Base-by-base conservation (phyloP, 2,797 vertebrate genomes). In the Arnoldichthys spilopterus region DNA sequence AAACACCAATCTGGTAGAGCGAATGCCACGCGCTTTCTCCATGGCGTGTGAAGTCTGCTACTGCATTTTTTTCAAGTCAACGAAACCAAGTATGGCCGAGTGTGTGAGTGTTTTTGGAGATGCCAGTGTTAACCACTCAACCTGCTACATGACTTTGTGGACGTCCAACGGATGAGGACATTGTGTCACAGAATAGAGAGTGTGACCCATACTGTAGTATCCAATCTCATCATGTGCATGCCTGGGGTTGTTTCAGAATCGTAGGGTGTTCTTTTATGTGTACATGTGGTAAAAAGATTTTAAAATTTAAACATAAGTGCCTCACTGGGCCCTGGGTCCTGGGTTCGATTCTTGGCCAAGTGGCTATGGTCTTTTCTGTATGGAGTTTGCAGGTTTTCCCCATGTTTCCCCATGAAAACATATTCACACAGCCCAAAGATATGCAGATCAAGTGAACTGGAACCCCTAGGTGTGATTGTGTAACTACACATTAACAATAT, bases 61-160 rank as follows among this genome's bases (percentile, higher is more conserved):
- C 49, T 32, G 49, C 26, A 47, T 51, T 51, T 45, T n/a, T 49
- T 45, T n/a, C 11, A 6, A 18, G 34, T 6, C 43, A 24, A 32
- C 30, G 16, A 72, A 61, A 49, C 54, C 58, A 68, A 74, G 30
- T 45, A 59, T 51, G 53, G 53, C 70, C 2, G 61, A 73, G 37
- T n/a, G 51, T 69, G 11, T 69, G 26, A n/a, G 28, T 34, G 28
- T 12, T 2, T 40, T 74, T 51, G 22, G 32, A 79, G 63, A 68
- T 53, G 34, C 72, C 62, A 40, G 62, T n/a, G n/a, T 62, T 73
- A 53, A 72, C 54, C 53, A 61, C 30, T 69, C 58, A 53, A 68
- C 67, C 40, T 78, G 77, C 82, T 83, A 79, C 59, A 73, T 83
- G 72, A 76, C 54, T 77, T 74, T 80, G 75, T 68, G 51, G 74